These are phyloP conservation scores for Hemiscyllium ocellatum DNA, from an alignment of 2,113 vertebrate genomes.

Conservation along the genomic window DNA sequence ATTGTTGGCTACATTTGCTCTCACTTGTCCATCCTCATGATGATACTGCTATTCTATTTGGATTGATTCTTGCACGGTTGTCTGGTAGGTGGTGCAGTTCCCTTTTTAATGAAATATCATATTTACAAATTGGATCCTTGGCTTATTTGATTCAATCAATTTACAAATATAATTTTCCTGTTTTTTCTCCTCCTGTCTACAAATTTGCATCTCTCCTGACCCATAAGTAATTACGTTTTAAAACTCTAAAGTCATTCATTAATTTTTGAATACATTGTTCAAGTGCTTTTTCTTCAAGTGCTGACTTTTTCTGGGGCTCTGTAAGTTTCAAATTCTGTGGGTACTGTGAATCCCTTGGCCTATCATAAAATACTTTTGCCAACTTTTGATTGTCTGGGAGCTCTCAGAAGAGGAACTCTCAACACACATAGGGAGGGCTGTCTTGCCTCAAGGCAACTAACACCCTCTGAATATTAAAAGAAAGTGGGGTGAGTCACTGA, in stretches of 20 bases:
- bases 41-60: neutral
- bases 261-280: neutral
- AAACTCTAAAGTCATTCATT: neutral
- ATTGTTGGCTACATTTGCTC: neutral
- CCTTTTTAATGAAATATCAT: neutral
- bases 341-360: neutral
- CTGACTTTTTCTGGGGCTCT: neutral
- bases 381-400: neutral
- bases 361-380: neutral
- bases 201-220: neutral
- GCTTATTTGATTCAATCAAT: neutral
- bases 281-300: neutral
- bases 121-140: neutral
- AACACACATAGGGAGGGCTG: neutral
- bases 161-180: neutral
- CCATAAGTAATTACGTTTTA: neutral
- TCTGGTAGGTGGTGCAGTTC: neutral
- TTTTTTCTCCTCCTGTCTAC: too few species aligned
- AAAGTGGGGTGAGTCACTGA: neutral
- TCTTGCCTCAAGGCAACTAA: neutral
- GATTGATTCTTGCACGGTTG: neutral
- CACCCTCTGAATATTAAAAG: neutral
- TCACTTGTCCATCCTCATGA: neutral
- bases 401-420: neutral
- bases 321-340: neutral